These are phyloP conservation scores for Prunella strophiata DNA, from an alignment of 2,797 vertebrate species.

Conservation along the genomic window DNA sequence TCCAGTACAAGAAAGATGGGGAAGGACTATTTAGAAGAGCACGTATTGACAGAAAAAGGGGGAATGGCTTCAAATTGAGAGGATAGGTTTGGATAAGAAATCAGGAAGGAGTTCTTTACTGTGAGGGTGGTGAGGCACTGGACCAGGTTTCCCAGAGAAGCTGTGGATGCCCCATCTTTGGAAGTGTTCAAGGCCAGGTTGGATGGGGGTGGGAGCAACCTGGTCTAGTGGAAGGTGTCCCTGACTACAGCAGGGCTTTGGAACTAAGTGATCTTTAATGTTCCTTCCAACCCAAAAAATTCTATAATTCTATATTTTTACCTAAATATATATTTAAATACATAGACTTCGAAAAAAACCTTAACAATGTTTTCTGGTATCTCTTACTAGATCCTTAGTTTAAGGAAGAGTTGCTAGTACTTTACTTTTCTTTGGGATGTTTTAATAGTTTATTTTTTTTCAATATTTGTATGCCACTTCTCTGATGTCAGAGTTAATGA, in stretches of 20 bases:
- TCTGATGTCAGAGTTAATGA: neutral
- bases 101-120: no score
- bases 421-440: neutral
- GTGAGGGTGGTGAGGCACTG: no score
- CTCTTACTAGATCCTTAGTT: neutral
- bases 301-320: neutral
- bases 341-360: neutral
- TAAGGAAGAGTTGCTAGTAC: neutral
- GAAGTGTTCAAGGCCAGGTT: neutral
- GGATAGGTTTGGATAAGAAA: no score
- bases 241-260: neutral
- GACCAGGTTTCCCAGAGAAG: no score
- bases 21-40: no score
- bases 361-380: neutral
- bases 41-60: no score
- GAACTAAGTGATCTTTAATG: neutral
- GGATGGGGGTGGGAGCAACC: neutral
- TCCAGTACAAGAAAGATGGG: no score
- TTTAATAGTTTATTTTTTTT: neutral
- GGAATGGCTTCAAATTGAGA: no score
- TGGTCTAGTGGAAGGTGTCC: neutral
- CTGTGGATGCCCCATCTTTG: neutral
- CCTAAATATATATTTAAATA: neutral
- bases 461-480: neutral
- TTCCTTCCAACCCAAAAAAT: neutral